Base-by-base conservation (phyloP, 2,113 vertebrate genomes). In the Turdus rufiventris region DNA sequence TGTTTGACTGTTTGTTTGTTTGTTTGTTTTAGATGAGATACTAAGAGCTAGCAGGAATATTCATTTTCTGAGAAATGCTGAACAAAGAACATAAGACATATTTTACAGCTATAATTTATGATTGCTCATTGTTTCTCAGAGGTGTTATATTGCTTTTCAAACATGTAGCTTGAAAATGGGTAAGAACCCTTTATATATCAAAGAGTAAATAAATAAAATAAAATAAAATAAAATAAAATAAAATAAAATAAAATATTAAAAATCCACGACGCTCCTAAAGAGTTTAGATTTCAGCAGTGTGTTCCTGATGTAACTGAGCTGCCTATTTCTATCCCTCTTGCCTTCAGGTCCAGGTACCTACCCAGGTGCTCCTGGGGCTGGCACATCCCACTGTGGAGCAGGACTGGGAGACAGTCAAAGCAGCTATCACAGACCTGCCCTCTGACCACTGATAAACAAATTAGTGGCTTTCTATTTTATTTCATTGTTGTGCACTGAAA, bases 351-450 rank as follows among this genome's bases (percentile, higher is more conserved):
- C 80, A 82, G 18, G 54, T 18, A 12, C 68, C 67, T 60, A 48
- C n/a, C 47, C 68, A 54, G 80, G 34, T 54, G 5, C 12, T 58
- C 8, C 9, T 12, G 9, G 9, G 25, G 29, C 33, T n/a, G 33
- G 17, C 9, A 60, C 9, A 40, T 11, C 19, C 26, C 0, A 0
- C 47, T 31, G 24, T 0, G 0, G 31, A 28, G 7, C 15, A 0
- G 1, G 15, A 15, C 12, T 0, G 0, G 26, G 40, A 7, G 15
- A 33, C 57, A 74, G 85, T n/a, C 21, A 86, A 76, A 78, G 40
- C 51, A 15, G 29, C 2, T 4, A 8, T 11, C 16, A 47, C 7
- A 43, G 53, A 57, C 34, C 26, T 81, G 57, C 89, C 47, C 58
- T 94, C 68, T 7, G 14, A 82, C 76, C 76, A 66, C 53, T 31